Percentiles rank a stretch among this genome's conserved stretches.
phyloP scores from a whole-genome alignment of 2,113 vertebrate species.

The Bucco capensis region DNA sequence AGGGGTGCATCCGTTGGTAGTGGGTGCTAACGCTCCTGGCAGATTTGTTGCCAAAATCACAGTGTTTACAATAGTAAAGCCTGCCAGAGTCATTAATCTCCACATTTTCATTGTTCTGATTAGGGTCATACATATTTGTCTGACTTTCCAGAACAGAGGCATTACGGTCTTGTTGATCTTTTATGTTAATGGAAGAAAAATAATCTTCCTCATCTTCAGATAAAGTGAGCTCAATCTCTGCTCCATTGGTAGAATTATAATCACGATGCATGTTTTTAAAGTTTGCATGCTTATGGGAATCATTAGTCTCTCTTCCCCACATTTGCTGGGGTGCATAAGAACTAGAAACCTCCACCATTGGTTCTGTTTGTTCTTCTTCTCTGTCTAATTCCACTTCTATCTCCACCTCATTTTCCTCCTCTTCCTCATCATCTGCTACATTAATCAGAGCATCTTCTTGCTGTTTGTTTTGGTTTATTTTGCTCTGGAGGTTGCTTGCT shows the following conservation, averaged over 20 bases:
- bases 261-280: slow-evolving; percentile 86
- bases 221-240: slow-evolving; percentile 86
- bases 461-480: slow-evolving; percentile 94
- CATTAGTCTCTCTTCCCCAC: slow-evolving; percentile 76
- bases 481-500: slow-evolving; percentile 96
- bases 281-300: slow-evolving; percentile 76
- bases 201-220: slow-evolving; percentile 95
- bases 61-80: slow-evolving; percentile 98
- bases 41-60: slow-evolving; percentile 98
- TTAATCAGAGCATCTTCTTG: slow-evolving; percentile 89
- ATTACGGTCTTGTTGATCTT: slow-evolving; percentile 76
- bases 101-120: slow-evolving; percentile 77
- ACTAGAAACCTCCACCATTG: slow-evolving; percentile 75
- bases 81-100: slow-evolving; percentile 85
- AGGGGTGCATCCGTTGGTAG: slow-evolving; percentile 98
- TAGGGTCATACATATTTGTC: slow-evolving; percentile 68
- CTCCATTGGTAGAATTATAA: slow-evolving; percentile 82
- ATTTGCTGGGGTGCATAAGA: slow-evolving; percentile 85
- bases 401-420: slow-evolving; percentile 85
- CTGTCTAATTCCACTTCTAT: slow-evolving; percentile 83
- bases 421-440: slow-evolving; percentile 94
- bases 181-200: slow-evolving; percentile 79
- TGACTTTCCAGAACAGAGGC: slow-evolving; percentile 69
- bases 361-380: slow-evolving; percentile 79
- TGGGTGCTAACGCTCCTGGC: slow-evolving; percentile 98